Conservation (phyloP, 2,113 vertebrate genomes). For the Oenanthe oenanthe region DNA sequence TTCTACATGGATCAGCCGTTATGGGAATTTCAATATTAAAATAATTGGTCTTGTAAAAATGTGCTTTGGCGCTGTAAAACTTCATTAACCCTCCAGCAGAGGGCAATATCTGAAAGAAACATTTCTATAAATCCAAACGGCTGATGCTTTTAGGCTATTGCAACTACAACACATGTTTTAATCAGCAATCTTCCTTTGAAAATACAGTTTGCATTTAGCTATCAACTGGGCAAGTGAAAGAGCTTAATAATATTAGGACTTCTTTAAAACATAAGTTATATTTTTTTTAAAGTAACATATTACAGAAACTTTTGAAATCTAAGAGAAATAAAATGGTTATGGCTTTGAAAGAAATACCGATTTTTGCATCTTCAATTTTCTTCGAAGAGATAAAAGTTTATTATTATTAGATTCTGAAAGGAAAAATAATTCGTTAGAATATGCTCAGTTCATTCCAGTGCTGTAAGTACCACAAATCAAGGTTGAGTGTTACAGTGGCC, state of each 20-base stretch:
- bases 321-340: fast-evolving
- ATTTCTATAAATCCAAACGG: neutral
- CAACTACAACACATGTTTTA: neutral
- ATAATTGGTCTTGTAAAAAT: neutral
- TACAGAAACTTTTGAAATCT: neutral
- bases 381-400: neutral
- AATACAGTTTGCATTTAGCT: neutral
- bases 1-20: neutral
- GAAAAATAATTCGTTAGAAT: neutral
- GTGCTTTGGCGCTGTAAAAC: neutral
- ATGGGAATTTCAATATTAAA: neutral
- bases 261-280: neutral
- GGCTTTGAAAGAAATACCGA: neutral
- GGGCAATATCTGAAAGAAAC: constrained; percentile 71
- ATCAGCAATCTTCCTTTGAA: neutral
- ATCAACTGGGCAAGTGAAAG: neutral
- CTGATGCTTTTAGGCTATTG: neutral
- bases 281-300: neutral
- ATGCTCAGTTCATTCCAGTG: neutral
- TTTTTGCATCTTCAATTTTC: neutral
- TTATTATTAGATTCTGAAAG: neutral
- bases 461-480: neutral
- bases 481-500: neutral
- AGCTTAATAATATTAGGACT: neutral
- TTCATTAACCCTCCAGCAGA: constrained; percentile 72